Conservation (phyloP, 2,888 invertebrate genomes). For the Chrysomela aeneicollis region DNA sequence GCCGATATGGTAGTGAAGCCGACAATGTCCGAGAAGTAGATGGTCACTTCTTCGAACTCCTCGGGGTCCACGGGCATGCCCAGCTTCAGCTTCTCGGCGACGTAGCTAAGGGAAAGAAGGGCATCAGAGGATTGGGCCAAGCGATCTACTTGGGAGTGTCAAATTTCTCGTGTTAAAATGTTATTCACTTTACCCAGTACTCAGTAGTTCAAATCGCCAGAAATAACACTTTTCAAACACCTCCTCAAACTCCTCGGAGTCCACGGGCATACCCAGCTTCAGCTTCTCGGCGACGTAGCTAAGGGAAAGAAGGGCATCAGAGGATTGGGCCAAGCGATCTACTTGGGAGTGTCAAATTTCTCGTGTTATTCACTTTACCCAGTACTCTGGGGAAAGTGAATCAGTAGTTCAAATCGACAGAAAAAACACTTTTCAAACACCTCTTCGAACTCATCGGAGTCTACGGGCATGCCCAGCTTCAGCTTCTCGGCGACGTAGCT, state of each 20-base stretch:
- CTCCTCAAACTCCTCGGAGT: constrained; percentile 91
- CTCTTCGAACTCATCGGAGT: constrained; percentile 91
- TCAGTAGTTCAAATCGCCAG: too few species aligned
- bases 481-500: constrained; percentile 92
- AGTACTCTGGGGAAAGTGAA: too few species aligned
- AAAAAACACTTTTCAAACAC: too few species aligned
- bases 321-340: too few species aligned
- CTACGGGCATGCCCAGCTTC: constrained; percentile 88
- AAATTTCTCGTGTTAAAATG: too few species aligned
- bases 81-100: constrained; percentile 89
- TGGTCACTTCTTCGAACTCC: constrained; percentile 90
- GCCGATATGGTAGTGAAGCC: constrained; percentile 94
- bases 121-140: too few species aligned
- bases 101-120: constrained; percentile 70
- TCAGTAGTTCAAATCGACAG: too few species aligned
- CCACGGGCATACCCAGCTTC: constrained; percentile 88
- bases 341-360: too few species aligned
- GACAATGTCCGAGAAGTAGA: constrained; percentile 95
- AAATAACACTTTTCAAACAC: too few species aligned
- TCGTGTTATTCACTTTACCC: too few species aligned
- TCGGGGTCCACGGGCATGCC: constrained; percentile 93
- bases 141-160: too few species aligned
- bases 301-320: constrained; percentile 44
- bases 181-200: too few species aligned
- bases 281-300: constrained; percentile 92